Evolutionary conservation across 2,888 invertebrate species (phyloP).

Genomic region (Microplitis manilae): DNA sequence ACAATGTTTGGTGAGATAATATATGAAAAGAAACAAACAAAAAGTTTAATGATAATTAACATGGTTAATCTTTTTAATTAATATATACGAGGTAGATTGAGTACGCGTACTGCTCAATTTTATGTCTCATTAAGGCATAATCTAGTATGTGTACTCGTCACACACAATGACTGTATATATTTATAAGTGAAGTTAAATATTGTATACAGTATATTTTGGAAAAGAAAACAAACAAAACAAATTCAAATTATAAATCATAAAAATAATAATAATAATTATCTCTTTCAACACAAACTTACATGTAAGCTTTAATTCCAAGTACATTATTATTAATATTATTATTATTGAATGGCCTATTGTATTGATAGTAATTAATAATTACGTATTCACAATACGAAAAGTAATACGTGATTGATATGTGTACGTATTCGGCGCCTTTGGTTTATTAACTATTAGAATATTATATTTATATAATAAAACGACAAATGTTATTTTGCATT

Average conservation of each 20-base stretch:
- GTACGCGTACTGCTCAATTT: conserved; percentile 67
- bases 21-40: conserved; percentile 39
- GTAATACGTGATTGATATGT: conserved; percentile 28
- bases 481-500: conserved; percentile 42
- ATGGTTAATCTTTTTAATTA: conserved; percentile 58
- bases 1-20: conserved; percentile 6
- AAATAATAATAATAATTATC: conserved; percentile 38
- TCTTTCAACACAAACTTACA: conserved; percentile 40
- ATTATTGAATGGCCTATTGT: conserved; percentile 49
- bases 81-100: conserved; percentile 60
- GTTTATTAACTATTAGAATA: conserved; percentile 21
- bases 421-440: conserved; percentile 35
- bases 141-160: conserved; percentile 65
- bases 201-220: conserved; percentile 71
- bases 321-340: conserved; percentile 32
- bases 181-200: conserved; percentile 70
- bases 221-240: conserved; percentile 39
- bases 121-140: conserved; percentile 60
- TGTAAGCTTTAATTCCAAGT: conserved; percentile 39
- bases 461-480: conserved; percentile 18
- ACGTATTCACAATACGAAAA: conserved; percentile 10
- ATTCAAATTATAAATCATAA: conserved; percentile 65
- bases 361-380: conserved; percentile 42
- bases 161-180: conserved; percentile 67
- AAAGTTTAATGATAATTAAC: conserved; percentile 41